phyloP scores from a whole-genome alignment of 2,113 vertebrate species.

The Scartelaos histophorus region DNA sequence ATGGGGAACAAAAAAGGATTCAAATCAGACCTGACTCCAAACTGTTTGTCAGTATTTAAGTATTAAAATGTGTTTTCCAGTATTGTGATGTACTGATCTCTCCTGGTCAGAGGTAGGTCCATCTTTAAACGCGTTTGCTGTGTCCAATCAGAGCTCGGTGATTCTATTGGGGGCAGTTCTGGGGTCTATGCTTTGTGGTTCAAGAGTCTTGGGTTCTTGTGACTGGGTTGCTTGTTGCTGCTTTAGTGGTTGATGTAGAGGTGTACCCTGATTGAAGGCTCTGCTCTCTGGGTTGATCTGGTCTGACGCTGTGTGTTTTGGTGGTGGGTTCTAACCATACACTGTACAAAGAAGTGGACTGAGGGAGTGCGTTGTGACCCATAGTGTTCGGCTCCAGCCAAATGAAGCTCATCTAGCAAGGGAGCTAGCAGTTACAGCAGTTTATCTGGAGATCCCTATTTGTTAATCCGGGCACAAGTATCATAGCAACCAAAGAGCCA shows the following conservation, averaged over 20 bases:
- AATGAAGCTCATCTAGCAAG: no score
- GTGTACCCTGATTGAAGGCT: neutral
- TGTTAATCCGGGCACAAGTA: no score
- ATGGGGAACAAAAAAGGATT: no score
- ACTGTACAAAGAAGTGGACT: no score
- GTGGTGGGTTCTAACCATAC: neutral
- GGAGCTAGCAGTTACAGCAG: no score
- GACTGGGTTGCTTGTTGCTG: neutral
- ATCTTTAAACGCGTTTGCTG: neutral
- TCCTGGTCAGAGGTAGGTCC: conserved; percentile 75
- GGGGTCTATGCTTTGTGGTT: neutral
- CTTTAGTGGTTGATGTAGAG: neutral
- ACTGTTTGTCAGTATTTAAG: neutral
- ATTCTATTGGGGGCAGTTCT: conserved; percentile 43
- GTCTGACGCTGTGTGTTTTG: neutral
- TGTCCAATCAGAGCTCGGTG: conserved; percentile 11
- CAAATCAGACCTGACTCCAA: no score
- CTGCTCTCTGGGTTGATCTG: neutral
- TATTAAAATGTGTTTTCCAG: conserved; percentile 73
- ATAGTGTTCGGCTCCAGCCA: no score
- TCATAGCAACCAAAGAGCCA: no score
- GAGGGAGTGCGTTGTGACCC: no score
- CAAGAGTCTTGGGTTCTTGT: no score
- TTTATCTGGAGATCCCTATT: no score
- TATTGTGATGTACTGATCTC: conserved; percentile 72